Evolutionary conservation across 2,797 vertebrate species (phyloP).

Genomic region (Hoplostethus mediterraneus): DNA sequence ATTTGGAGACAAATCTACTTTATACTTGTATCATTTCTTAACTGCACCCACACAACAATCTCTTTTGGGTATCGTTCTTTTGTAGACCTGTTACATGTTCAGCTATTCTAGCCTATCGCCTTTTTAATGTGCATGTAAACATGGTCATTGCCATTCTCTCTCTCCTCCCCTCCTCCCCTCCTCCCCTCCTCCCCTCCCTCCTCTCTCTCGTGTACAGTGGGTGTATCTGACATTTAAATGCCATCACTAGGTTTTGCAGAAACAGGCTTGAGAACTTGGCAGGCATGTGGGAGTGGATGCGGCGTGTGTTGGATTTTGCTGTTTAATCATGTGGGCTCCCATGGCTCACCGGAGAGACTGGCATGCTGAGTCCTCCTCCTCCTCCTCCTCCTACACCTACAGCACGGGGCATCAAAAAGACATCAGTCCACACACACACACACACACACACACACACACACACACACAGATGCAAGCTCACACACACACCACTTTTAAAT

Average conservation of each 20-base stretch:
- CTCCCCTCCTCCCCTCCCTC: background rate
- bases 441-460: constrained; percentile 1
- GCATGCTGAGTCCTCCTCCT: constrained; percentile 27
- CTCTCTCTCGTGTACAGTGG: background rate
- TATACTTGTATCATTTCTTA: too few relatives aligned
- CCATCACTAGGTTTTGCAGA: background rate
- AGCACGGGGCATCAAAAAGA: background rate
- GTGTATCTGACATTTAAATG: constrained; percentile 1
- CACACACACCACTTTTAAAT: background rate
- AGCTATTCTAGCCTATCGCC: too few relatives aligned
- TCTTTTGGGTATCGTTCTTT: too few relatives aligned
- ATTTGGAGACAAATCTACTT: too few relatives aligned
- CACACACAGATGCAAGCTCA: background rate
- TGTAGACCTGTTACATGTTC: too few relatives aligned
- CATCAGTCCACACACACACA: background rate
- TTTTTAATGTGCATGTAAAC: too few relatives aligned
- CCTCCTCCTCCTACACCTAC: constrained; percentile 20
- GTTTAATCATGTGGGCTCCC: constrained; percentile 3
- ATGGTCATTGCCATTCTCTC: too few relatives aligned
- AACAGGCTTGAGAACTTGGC: background rate
- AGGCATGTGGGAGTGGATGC: background rate
- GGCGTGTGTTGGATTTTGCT: constrained; percentile 7
- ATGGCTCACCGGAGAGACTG: constrained; percentile 7
- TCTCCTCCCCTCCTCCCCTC: too few relatives aligned
- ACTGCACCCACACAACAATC: too few relatives aligned